A percentile compares a stretch with the other conserved stretches of the same genome.
These are phyloP conservation scores for Microplitis mediator DNA, from an alignment of 1,140 invertebrate species.

Conservation along the genomic window DNA sequence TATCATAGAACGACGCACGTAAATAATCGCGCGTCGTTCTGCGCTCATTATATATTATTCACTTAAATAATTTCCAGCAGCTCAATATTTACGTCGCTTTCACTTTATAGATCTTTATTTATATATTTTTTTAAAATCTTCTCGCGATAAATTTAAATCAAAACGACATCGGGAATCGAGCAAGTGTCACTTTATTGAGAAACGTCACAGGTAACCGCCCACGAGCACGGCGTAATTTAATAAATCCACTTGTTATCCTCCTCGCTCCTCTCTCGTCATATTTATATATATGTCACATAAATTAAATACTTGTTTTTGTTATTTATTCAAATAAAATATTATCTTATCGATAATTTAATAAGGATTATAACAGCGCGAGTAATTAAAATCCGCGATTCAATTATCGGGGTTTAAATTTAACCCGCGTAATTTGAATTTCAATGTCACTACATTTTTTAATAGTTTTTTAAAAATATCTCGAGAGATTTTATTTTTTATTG, in stretches of 20 bases:
- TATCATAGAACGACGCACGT: constrained; percentile 29
- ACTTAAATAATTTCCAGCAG: not conserved
- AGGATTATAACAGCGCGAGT: no score
- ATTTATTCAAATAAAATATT: no score
- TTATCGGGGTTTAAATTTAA: no score
- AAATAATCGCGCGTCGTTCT: constrained; percentile 32
- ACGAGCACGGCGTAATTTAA: constrained; percentile 23
- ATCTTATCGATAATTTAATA: no score
- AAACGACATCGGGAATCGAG: constrained; percentile 24
- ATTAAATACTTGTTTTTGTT: no score
- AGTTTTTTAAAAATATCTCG: not conserved
- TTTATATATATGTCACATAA: no score
- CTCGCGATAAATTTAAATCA: constrained; percentile 40
- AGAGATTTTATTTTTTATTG: constrained; percentile 47
- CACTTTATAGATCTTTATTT: constrained; percentile 27
- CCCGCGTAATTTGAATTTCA: not conserved
- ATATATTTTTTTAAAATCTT: constrained; percentile 32
- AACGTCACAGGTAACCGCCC: constrained; percentile 24
- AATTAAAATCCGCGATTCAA: no score
- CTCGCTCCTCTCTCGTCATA: not conserved
- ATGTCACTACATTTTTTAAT: not conserved
- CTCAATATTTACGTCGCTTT: constrained; percentile 46
- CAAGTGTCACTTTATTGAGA: constrained; percentile 35
- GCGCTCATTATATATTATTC: constrained; percentile 33
- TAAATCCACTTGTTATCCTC: not conserved